These are phyloP conservation scores for Anthonomus grandis DNA, from an alignment of 1,140 invertebrate genomes.

Conservation along the genomic window DNA sequence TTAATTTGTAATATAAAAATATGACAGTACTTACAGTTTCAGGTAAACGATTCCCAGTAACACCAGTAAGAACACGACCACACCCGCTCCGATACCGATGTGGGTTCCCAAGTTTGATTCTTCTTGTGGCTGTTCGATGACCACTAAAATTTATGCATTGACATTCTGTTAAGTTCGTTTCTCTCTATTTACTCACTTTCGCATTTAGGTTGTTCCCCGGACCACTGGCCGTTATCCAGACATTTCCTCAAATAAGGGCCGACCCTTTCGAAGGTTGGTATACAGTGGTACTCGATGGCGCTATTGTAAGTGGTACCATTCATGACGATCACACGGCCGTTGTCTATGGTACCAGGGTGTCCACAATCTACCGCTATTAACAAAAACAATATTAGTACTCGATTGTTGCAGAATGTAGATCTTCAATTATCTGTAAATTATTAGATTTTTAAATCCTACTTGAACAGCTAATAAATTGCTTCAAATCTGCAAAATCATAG, in stretches of 20 bases:
- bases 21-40: slow-evolving; percentile 62
- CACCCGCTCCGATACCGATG: slow-evolving; percentile 74
- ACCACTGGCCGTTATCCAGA: slow-evolving; percentile 78
- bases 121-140: slow-evolving; percentile 64
- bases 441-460: background rate
- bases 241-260: slow-evolving; percentile 81
- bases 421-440: background rate
- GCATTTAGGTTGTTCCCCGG: slow-evolving; percentile 75
- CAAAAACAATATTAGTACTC: slow-evolving; percentile 11
- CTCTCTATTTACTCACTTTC: slow-evolving; percentile 63
- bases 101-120: slow-evolving; percentile 67
- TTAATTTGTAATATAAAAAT: slow-evolving; percentile 2
- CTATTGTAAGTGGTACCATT: slow-evolving; percentile 82
- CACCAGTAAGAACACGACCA: slow-evolving; percentile 72
- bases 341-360: slow-evolving; percentile 72
- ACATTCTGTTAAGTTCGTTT: too few relatives aligned
- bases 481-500: too few relatives aligned
- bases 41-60: slow-evolving; percentile 72
- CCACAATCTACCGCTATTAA: slow-evolving; percentile 79
- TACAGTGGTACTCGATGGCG: slow-evolving; percentile 82
- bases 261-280: slow-evolving; percentile 76
- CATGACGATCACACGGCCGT: slow-evolving; percentile 80
- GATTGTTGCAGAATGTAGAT: slow-evolving; percentile 30
- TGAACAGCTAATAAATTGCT: too few relatives aligned
- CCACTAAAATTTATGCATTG: slow-evolving; percentile 50